Base-by-base conservation (phyloP, 2,797 vertebrate species). In the Clarias fuscus region DNA sequence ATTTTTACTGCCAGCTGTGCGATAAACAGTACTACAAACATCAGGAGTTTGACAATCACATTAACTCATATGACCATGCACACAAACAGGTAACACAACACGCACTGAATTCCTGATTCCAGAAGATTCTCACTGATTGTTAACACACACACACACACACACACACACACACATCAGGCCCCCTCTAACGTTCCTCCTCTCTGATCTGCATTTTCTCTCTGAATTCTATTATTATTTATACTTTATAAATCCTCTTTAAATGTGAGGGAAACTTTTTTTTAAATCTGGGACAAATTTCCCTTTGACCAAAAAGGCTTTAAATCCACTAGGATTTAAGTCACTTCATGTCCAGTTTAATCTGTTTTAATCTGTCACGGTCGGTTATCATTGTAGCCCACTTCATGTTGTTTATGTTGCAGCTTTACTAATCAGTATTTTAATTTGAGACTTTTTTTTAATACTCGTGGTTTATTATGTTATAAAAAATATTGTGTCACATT, bases 41-140 rank as follows among this genome's bases (percentile, higher is more conserved):
- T 91, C 97, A 98, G 86, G 97, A 99, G 93, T 99, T 96, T 92
- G 98, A 99, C 95, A 99, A 99, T 95, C 98, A 99, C 93, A 99
- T 99, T 93, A 99, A 98, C 94, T 99, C 98, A 65, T 98, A 99
- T 3, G 98, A 99, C 92, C 98, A 99, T 5, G 98, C 98, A 88
- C 98, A 99, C 95, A 98, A 97, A 91, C 98, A 99, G 98, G 98
- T 99, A 95, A 84, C 77, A 15, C 30, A 80, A 30, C 65, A 67
- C 64, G 30, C 64, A 27, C n/a, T 7, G 14, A 33, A 61, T 33
- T 61, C 58, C 43, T 43, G 7, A 43, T 43, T 43, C 7, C 43
- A 43, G 43, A 43, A 43, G 43, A 43, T 43, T 43, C 43, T 43
- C 7, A 43, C 7, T 43, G 43, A 43, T 43, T 43, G 43, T 43